Evolutionary conservation across 2,888 invertebrate genomes (phyloP), one percentile per base, ranked within the genome.

Genomic region (Aplocera efformata): DNA sequence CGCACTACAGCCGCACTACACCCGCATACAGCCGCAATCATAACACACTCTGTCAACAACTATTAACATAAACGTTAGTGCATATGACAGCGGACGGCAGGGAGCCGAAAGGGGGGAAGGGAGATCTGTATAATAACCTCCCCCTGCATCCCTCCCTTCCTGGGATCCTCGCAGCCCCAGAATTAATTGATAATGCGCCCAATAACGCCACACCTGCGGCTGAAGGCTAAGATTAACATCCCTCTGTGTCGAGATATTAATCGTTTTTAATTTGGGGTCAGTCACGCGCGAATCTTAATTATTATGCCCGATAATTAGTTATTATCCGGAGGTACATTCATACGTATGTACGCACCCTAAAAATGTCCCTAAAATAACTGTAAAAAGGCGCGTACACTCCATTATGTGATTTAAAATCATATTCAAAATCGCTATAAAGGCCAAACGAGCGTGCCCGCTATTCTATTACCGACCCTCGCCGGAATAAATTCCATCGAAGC

Each of bases 391-490:
- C 67, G 56, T 65, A 70, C 84, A 79, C 85, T 84, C 83, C 77
- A 84, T 84, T 84, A 83, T 72, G 66, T 72, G 78, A 83, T 83
- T 88, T 84, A 83, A 88, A 86, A 84, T 83, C 77, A 81, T 84
- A 86, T 85, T 88, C 86, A 85, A 88, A 84, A 79, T 75, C 77
- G 72, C 66, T 63, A 67, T 63, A 66, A 66, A 64, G 65, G 67
- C 64, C 70, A 74, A 81, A 76, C 77, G 71, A 78, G 77, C 79
- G 75, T 75, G 72, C 63, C 68, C 72, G 72, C 73, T 75, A 75
- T 80, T 80, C 77, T 72, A 73, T 75, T 73, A 72, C 70, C 67
- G 73, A 72, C 81, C 84, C 81, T 78, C 63, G 67, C 63, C 58
- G 67, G 75, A 75, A 76, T 79, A 81, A 78, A 83, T 83, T 84